Conservation (phyloP, 2,888 invertebrate species). For the Kryphioiulus occultus region DNA sequence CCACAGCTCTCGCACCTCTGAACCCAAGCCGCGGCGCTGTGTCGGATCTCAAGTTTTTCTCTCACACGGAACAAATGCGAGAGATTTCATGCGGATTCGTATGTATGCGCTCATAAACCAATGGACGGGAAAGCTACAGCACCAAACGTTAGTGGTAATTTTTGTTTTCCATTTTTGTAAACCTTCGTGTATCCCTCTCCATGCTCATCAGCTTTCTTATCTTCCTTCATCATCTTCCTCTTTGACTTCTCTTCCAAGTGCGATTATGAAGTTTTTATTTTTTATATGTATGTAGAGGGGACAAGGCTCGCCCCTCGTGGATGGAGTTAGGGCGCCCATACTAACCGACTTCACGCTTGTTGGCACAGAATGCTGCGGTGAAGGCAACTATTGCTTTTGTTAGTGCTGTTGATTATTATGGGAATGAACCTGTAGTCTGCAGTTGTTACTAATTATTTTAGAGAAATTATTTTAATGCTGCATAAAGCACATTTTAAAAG, state of each 20-base stretch:
- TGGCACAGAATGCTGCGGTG: neutral
- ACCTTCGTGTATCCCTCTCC: neutral
- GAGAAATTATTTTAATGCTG: neutral
- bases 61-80: neutral
- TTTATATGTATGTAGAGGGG: constrained; percentile 11
- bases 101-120: neutral
- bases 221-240: constrained; percentile 6
- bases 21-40: neutral
- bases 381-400: constrained; percentile 13
- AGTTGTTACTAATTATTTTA: neutral
- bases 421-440: neutral
- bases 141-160: constrained; percentile 12
- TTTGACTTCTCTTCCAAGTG: constrained; percentile 28
- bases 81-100: neutral
- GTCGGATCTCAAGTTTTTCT: constrained; percentile 1
- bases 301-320: neutral
- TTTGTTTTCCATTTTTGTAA: neutral
- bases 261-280: constrained; percentile 29
- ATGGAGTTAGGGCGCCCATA: neutral
- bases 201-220: neutral
- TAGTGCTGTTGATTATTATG: neutral
- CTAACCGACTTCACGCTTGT: neutral
- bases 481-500: neutral
- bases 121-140: neutral
- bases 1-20: neutral